These are phyloP conservation scores for Eupithecia vulgata DNA, from an alignment of 2,888 invertebrate genomes.

Conservation along the genomic window DNA sequence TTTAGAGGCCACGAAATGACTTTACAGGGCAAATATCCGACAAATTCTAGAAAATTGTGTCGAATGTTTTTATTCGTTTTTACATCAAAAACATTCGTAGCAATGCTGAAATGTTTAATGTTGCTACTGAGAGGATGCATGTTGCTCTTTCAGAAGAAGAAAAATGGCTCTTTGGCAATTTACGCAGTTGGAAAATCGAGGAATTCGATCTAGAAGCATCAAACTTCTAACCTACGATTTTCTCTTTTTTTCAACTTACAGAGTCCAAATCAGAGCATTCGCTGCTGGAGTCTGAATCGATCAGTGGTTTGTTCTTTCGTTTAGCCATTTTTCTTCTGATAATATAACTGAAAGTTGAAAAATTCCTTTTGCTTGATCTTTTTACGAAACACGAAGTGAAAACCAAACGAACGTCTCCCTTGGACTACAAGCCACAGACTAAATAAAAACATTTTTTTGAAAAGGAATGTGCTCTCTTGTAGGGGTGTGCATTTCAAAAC, in stretches of 20 bases:
- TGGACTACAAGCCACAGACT: constrained; percentile 45
- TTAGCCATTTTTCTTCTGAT: constrained; percentile 87
- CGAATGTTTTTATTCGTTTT: constrained; percentile 32
- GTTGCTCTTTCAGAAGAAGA: constrained; percentile 45
- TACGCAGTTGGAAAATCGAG: constrained; percentile 71
- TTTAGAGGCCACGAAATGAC: constrained; percentile 39
- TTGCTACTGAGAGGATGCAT: constrained; percentile 20
- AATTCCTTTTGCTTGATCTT: constrained; percentile 54
- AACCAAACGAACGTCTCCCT: constrained; percentile 12
- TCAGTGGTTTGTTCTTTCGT: constrained; percentile 91
- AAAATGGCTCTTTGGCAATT: constrained; percentile 74
- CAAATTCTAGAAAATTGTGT: constrained; percentile 48
- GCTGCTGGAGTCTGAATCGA: constrained; percentile 93
- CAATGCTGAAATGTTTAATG: not conserved
- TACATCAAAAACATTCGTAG: not conserved
- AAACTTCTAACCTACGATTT: constrained; percentile 60
- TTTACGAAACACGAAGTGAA: constrained; percentile 17
- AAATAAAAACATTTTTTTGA: constrained; percentile 15
- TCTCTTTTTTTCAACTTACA: constrained; percentile 83
- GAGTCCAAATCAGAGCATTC: constrained; percentile 93
- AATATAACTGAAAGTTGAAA: constrained; percentile 50
- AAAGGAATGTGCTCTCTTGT: not conserved
- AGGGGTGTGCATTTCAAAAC: not conserved
- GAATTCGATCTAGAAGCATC: constrained; percentile 64
- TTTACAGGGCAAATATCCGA: constrained; percentile 47